These are phyloP conservation scores for Bacillus rossius DNA, from an alignment of 1,140 invertebrate species.

Conservation along the genomic window DNA sequence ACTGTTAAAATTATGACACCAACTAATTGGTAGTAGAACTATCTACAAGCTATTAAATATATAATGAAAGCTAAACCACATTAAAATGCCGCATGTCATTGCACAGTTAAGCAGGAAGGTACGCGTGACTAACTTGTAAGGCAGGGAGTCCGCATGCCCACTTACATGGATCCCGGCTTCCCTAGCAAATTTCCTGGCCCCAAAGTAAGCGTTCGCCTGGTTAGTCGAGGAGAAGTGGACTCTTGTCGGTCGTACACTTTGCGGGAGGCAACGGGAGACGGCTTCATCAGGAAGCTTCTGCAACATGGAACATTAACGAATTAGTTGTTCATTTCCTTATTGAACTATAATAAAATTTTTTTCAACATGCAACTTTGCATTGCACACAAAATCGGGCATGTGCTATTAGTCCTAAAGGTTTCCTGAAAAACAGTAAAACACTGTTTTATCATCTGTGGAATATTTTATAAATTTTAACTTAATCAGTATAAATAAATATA, in stretches of 20 bases:
- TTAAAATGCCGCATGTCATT: no score
- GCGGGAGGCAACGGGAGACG: constrained; percentile 21
- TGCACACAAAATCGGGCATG: no score
- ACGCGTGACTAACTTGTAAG: not conserved
- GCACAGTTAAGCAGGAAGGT: not conserved
- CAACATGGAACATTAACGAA: not conserved
- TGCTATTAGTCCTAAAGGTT: no score
- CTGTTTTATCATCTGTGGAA: no score
- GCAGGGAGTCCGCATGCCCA: constrained; percentile 2
- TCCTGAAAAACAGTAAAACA: no score
- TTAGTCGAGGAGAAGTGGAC: constrained; percentile 32
- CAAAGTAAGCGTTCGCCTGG: constrained; percentile 27
- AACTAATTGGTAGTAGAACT: no score
- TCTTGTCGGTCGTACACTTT: constrained; percentile 32
- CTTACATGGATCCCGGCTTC: constrained; percentile 39
- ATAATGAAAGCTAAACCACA: no score
- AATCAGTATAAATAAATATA: no score
- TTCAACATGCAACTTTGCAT: no score
- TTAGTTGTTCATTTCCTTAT: not conserved
- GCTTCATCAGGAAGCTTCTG: constrained; percentile 2
- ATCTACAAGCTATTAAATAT: no score
- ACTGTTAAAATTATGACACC: no score
- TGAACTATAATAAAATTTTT: not conserved
- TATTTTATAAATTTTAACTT: no score
- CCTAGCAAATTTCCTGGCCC: constrained; percentile 24